Evolutionary conservation across 2,888 invertebrate species (phyloP).

Genomic region (Amphipoea lucens): DNA sequence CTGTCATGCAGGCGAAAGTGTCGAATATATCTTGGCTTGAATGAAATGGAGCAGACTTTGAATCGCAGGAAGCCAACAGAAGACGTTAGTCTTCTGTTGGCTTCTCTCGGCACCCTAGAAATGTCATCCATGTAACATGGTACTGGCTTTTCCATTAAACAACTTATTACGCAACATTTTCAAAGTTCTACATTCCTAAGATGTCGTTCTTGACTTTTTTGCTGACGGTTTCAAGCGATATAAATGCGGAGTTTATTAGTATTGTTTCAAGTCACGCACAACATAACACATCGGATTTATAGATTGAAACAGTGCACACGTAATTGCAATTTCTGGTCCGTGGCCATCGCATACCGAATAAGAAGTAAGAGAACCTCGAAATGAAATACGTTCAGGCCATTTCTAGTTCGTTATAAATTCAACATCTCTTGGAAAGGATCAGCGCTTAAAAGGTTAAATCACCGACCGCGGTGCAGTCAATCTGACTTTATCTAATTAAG

Average conservation of each 20-base stretch:
- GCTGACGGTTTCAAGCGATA: conserved; percentile 11
- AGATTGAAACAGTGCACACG: conserved; percentile 35
- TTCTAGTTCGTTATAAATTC: background rate
- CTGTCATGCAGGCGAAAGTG: conserved; percentile 15
- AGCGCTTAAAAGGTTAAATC: conserved; percentile 39
- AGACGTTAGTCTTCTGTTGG: background rate
- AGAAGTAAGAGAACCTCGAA: background rate
- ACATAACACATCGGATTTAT: conserved; percentile 49
- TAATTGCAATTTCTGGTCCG: conserved; percentile 17
- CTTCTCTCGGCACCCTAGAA: conserved; percentile 14
- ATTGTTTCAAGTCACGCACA: conserved; percentile 58
- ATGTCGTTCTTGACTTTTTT: conserved; percentile 30
- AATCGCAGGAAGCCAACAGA: background rate
- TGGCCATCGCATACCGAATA: background rate
- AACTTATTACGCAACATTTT: conserved; percentile 14
- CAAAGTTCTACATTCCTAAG: conserved; percentile 20
- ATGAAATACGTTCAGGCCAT: background rate
- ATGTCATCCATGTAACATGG: conserved; percentile 18
- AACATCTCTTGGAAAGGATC: background rate
- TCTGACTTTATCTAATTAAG: conserved; percentile 73
- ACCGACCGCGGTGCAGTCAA: conserved; percentile 41
- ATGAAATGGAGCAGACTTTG: conserved; percentile 35
- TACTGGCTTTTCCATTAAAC: conserved; percentile 1
- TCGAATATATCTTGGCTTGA: conserved; percentile 26
- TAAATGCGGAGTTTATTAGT: conserved; percentile 44